Evolutionary conservation across 2,888 invertebrate species (phyloP), one percentile per base, ranked within the genome.

Genomic region (Agonopterix arenella): DNA sequence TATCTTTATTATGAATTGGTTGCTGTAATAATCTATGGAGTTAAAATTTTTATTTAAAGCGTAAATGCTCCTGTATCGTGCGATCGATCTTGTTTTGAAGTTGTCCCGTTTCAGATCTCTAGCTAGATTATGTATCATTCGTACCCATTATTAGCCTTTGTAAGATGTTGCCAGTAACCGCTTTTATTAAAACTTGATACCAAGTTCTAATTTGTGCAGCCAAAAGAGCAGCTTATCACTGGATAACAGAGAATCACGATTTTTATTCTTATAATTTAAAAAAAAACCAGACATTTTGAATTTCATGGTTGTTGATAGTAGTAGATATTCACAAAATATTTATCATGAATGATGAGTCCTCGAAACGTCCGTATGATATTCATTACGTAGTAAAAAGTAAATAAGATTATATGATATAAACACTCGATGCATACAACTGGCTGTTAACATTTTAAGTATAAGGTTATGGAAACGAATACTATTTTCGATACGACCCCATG

Each of bases 71-170:
- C 28, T 28, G 18, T 18, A 18, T 18, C 28, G 28, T 28, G 28
- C 28, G 28, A 28, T 7, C 28, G 28, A 28, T 28, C 28, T 28
- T 28, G 28, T 28, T 5, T 28, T 28, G 28, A 28, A 28, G 42
- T 10, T 44, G 36, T 43, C 43, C 45, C 50, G 13, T 44, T 38
- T 36, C 38, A 38, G 48, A 53, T 53, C 50, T 52, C 48, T 51
- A 54, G 52, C 48, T 51, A 44, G 52, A 54, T 51, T 48, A 50
- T 49, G 48, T 49, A n/a, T 44, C 36, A 9, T 49, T 51, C 53
- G 49, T 54, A 54, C 52, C 54, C 52, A 11, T 48, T 28, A 54
- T 51, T 52, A 44, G 49, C 53, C 52, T 51, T 37, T 10, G 8
- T 43, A 43, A 11, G 8, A 13, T 11, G 43, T 11, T 11, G 11